Conservation (phyloP, 2,113 vertebrate species). For the Amblyopsis rosae region DNA sequence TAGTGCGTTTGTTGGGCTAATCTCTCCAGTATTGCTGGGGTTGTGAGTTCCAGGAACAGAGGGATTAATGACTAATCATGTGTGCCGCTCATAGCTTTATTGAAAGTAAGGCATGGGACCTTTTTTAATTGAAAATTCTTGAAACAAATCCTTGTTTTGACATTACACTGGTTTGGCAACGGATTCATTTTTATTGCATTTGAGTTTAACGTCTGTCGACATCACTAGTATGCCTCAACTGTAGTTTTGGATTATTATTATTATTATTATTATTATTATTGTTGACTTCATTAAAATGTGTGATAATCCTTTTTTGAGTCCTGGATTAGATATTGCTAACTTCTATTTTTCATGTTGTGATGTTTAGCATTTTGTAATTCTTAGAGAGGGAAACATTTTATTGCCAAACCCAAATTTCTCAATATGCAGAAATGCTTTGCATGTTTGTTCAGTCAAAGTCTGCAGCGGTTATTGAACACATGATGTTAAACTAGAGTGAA, state of each 20-base stretch:
- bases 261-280: background rate
- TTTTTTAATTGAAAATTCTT: slow-evolving; percentile 71
- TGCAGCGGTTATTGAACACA: too few species aligned
- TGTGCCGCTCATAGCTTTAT: slow-evolving; percentile 35
- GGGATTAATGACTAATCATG: slow-evolving; percentile 63
- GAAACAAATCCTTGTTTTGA: slow-evolving; percentile 42
- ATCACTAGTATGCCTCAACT: slow-evolving; percentile 3
- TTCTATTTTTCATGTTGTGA: slow-evolving; percentile 16
- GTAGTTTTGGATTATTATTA: background rate
- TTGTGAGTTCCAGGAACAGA: slow-evolving; percentile 24
- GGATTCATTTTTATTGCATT: slow-evolving; percentile 1
- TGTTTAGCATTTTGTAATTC: slow-evolving; percentile 28
- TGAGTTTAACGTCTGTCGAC: background rate
- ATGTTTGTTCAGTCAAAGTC: too few species aligned
- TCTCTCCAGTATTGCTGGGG: background rate
- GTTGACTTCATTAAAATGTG: slow-evolving; percentile 22
- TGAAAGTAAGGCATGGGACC: slow-evolving; percentile 39
- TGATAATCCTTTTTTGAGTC: slow-evolving; percentile 41
- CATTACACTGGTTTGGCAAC: slow-evolving; percentile 4
- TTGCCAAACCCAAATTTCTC: too few species aligned
- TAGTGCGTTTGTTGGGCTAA: slow-evolving; percentile 2
- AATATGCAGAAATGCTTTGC: too few species aligned
- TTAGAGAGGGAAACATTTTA: slow-evolving; percentile 1
- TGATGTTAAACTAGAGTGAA: too few species aligned
- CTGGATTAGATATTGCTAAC: slow-evolving; percentile 41